A percentile compares a stretch with the other conserved stretches of the same genome.
phyloP scores from a whole-genome alignment of 2,888 invertebrate species.

The Theretra japonica region DNA sequence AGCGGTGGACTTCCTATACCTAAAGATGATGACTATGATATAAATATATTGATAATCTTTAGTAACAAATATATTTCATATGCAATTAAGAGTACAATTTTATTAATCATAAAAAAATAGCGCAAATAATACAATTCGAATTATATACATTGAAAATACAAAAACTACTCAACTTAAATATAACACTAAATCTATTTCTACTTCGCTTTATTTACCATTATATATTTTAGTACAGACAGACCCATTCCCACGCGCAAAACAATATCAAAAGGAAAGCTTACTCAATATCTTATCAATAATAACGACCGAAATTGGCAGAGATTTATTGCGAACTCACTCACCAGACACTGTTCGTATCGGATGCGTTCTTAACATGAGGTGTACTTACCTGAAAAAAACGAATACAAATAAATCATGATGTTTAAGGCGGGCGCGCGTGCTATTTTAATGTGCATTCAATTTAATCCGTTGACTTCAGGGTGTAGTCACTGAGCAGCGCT shows the following conservation, averaged over 20 bases:
- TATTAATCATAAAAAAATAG: too few species aligned
- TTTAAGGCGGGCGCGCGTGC: slow-evolving; percentile 36
- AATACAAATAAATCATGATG: slow-evolving; percentile 46
- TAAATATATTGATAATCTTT: too few species aligned
- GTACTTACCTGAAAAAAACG: slow-evolving; percentile 46
- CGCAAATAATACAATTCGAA: too few species aligned
- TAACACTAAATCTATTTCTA: background rate
- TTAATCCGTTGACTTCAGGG: background rate
- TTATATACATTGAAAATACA: too few species aligned
- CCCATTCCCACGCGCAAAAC: background rate
- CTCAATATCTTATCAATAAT: background rate
- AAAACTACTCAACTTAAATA: too few species aligned
- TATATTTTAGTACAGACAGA: background rate
- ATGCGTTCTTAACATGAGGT: background rate
- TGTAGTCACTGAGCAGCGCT: slow-evolving; percentile 5
- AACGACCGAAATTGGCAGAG: background rate
- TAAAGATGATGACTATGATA: too few species aligned
- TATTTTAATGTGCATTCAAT: slow-evolving; percentile 41
- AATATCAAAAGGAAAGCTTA: background rate
- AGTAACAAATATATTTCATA: too few species aligned
- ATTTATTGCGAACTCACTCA: slow-evolving; percentile 14
- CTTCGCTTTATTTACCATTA: background rate
- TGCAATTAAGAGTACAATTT: too few species aligned
- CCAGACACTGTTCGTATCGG: slow-evolving; percentile 12
- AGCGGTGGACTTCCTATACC: too few species aligned